These are phyloP conservation scores for Pseudoatta argentina DNA, from an alignment of 1,140 invertebrate species.

Conservation along the genomic window DNA sequence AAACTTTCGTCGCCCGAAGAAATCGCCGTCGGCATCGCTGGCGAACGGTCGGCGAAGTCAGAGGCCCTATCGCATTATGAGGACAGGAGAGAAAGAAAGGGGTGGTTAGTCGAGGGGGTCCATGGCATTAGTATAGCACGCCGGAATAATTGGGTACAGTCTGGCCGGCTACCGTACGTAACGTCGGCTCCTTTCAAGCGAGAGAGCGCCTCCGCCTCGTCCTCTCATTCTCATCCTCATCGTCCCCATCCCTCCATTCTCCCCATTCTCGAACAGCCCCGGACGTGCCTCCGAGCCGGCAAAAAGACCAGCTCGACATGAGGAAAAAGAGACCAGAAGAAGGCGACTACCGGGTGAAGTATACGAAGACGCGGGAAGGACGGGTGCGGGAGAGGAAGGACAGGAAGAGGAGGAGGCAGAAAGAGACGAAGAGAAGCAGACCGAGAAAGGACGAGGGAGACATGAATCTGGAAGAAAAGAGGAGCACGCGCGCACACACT, in stretches of 20 bases:
- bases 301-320: slow-evolving; percentile 68
- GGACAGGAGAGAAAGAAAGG: slow-evolving; percentile 62
- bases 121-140: slow-evolving; percentile 84
- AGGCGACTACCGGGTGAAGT: slow-evolving; percentile 71
- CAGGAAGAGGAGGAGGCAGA: background rate
- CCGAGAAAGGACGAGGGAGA: background rate
- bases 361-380: slow-evolving; percentile 53
- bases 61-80: slow-evolving; percentile 68
- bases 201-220: slow-evolving; percentile 49
- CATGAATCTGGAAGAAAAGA: slow-evolving; percentile 43
- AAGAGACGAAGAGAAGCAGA: background rate
- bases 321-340: slow-evolving; percentile 74
- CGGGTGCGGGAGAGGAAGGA: background rate
- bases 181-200: slow-evolving; percentile 82
- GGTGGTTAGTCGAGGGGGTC: slow-evolving; percentile 73
- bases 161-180: slow-evolving; percentile 83
- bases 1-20: slow-evolving; percentile 15
- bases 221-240: slow-evolving; percentile 55
- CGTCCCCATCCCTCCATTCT: slow-evolving; percentile 58
- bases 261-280: slow-evolving; percentile 63
- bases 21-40: slow-evolving; percentile 41
- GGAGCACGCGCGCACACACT: slow-evolving; percentile 62
- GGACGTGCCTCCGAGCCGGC: slow-evolving; percentile 65
- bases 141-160: slow-evolving; percentile 85
- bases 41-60: slow-evolving; percentile 32